These are phyloP conservation scores for Cisticola juncidis DNA, from an alignment of 2,113 vertebrate genomes.

Conservation along the genomic window DNA sequence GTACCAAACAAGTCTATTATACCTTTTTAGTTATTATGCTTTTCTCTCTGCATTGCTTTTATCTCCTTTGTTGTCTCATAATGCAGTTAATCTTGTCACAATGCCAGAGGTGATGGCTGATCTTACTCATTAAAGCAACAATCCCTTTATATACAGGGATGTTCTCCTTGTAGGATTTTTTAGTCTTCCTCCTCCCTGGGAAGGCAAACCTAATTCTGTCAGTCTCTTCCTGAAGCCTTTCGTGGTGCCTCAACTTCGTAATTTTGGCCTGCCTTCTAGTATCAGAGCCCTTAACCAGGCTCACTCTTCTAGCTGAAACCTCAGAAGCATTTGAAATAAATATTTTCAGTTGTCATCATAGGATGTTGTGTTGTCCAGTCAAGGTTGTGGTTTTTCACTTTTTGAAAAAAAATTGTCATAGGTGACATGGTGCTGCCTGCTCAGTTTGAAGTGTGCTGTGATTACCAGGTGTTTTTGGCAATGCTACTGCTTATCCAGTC, in stretches of 20 bases:
- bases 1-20: not conserved
- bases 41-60: not conserved
- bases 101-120: not conserved
- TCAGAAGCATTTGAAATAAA: not conserved
- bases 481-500: not conserved
- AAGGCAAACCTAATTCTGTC: not conserved
- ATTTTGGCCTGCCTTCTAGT: not conserved
- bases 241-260: fast-evolving
- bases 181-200: not conserved
- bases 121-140: not conserved
- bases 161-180: not conserved
- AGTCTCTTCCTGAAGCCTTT: not conserved
- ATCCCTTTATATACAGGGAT: not conserved
- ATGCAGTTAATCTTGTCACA: not conserved
- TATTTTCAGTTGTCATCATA: not conserved
- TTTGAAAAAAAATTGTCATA: not conserved
- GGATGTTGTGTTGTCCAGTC: fast-evolving
- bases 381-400: not conserved
- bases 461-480: not conserved
- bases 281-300: not conserved
- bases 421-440: not conserved
- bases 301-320: not conserved
- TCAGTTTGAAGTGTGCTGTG: not conserved
- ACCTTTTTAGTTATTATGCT: not conserved
- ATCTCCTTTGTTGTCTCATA: not conserved